Evolutionary conservation across 2,888 invertebrate species (phyloP).

Genomic region (Rotaria sp.): DNA sequence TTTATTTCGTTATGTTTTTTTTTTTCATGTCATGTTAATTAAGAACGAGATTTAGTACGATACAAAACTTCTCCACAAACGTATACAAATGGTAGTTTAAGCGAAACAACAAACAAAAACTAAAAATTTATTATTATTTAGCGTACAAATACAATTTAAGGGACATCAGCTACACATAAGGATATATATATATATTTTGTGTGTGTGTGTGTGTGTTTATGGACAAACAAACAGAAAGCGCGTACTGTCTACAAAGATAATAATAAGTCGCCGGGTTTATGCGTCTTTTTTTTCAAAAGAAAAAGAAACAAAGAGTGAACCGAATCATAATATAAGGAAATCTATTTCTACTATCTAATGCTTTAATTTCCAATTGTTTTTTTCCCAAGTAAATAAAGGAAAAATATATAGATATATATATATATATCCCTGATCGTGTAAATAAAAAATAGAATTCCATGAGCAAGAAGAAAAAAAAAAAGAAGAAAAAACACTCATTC

Average conservation of each 20-base stretch:
- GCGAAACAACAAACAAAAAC: not conserved
- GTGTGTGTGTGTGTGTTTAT: too few species aligned
- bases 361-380: not conserved
- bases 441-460: not conserved
- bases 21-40: not conserved
- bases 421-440: not conserved
- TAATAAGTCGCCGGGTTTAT: not conserved
- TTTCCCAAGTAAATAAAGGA: not conserved
- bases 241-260: not conserved
- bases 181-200: not conserved
- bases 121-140: not conserved
- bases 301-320: not conserved
- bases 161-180: not conserved
- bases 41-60: not conserved
- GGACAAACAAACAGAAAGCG: conserved; percentile 11
- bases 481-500: not conserved
- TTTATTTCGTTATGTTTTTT: not conserved
- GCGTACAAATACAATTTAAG: not conserved
- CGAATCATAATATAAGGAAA: conserved; percentile 7
- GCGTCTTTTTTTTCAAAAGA: not conserved
- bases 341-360: not conserved
- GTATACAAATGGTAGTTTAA: not conserved
- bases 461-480: not conserved
- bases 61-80: not conserved
- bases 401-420: not conserved